Evolutionary conservation across 2,888 invertebrate genomes (phyloP), one percentile per base, ranked within the genome.

Genomic region (Phyto melanocephala): DNA sequence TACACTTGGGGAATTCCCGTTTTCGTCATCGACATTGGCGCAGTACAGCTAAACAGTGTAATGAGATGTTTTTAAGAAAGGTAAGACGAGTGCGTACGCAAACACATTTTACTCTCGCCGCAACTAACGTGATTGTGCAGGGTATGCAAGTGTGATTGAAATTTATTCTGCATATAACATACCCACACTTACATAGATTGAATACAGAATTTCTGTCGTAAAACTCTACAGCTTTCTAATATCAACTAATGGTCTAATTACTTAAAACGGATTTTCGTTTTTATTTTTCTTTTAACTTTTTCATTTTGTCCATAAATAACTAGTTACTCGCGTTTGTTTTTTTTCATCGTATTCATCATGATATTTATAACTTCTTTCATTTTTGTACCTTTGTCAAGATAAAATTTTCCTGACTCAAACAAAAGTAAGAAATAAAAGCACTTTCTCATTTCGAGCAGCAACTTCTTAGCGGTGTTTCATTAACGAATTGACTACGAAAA

Each of bases 51-150:
- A 96, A 96, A 90, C 95, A 95, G 87, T 97, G 97, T 92, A 97
- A 97, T 90, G 96, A 96, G 91, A 93, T 95, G 87, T 97, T 97
- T 92, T 93, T 97, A 81, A 94, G 95, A 92, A 97, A 96, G 96
- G 97, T 97, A 92, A 92, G 86, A 78, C 6, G 6, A 28, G 28
- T 28, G 28, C 28, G 28, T 28, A 28, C n/a, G n/a, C n/a, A n/a
- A n/a, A n/a, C n/a, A n/a, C n/a, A n/a, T 28, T 28, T 5, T 28
- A 28, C 28, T 5, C 6, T 6, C 28, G 6, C 2, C n/a, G 0
- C 4, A 40, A 5, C 40, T n/a, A n/a, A n/a, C n/a, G 2, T 40
- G 40, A 4, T n/a, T 8, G 1, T 1, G 24, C 7, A 17, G 24
- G 20, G 24, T 11, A 28, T 7, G 1, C 15, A 42, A 54, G 42